Percentiles rank a stretch among this genome's conserved stretches.
phyloP scores from a whole-genome alignment of 2,797 vertebrate genomes.

The Echeneis naucrates region DNA sequence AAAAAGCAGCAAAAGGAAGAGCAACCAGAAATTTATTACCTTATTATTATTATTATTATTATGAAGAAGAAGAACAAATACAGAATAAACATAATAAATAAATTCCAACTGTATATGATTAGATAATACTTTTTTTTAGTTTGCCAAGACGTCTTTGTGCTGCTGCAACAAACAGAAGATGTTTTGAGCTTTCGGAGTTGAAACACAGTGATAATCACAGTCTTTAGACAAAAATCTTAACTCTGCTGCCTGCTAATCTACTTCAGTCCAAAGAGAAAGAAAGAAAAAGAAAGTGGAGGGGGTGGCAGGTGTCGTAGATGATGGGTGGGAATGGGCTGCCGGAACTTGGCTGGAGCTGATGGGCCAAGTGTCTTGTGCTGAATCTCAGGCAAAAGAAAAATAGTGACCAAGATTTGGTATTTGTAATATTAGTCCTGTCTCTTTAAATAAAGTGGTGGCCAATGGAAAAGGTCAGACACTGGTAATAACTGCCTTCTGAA shows the following conservation, averaged over 20 bases:
- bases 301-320: slow-evolving; percentile 5
- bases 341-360: slow-evolving; percentile 14
- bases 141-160: slow-evolving; percentile 5
- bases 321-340: background rate
- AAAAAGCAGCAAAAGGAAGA: background rate
- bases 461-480: slow-evolving; percentile 1
- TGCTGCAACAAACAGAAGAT: slow-evolving; percentile 25
- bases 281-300: slow-evolving; percentile 30
- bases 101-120: background rate
- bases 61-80: no score
- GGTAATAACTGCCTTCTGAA: slow-evolving; percentile 3
- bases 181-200: slow-evolving; percentile 23
- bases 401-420: slow-evolving; percentile 24
- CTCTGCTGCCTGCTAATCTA: slow-evolving; percentile 39
- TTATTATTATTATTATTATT: no score
- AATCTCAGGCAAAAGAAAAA: slow-evolving; percentile 23
- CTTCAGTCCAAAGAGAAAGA: slow-evolving; percentile 40
- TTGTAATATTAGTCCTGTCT: slow-evolving; percentile 25
- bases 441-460: background rate
- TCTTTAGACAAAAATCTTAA: slow-evolving; percentile 47
- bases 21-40: no score
- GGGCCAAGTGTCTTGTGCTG: slow-evolving; percentile 27
- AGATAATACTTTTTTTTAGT: slow-evolving; percentile 15
- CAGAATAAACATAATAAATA: no score
- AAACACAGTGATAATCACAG: slow-evolving; percentile 50